phyloP scores from a whole-genome alignment of 2,113 vertebrate species.

The Tachycineta bicolor region DNA sequence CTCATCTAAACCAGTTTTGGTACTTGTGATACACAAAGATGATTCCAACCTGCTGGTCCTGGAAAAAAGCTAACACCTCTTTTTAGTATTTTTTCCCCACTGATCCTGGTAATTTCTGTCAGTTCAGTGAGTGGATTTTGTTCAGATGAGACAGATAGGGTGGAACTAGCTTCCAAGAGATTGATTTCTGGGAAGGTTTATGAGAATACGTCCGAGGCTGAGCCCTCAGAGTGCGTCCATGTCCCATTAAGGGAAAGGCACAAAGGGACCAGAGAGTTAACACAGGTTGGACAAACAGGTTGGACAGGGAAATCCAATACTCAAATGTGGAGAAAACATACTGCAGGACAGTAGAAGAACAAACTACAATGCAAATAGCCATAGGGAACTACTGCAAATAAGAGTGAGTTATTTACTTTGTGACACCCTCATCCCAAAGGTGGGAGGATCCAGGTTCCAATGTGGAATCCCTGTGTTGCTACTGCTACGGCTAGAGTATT shows the following conservation, averaged over 20 bases:
- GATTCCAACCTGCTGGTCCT: background rate
- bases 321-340: background rate
- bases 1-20: background rate
- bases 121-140: background rate
- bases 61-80: background rate
- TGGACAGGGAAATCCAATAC: background rate
- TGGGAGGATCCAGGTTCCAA: background rate
- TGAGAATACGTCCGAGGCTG: background rate
- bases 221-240: accelerated
- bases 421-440: background rate
- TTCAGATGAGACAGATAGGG: accelerated
- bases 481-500: background rate
- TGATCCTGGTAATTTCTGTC: background rate
- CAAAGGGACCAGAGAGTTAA: background rate
- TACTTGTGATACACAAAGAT: background rate
- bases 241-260: background rate
- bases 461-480: background rate
- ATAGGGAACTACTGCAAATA: background rate
- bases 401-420: background rate
- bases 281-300: background rate
- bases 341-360: background rate
- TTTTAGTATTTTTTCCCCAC: background rate
- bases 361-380: background rate
- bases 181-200: background rate
- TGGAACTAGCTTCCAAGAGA: background rate